Base-by-base conservation (phyloP, 2,113 vertebrate genomes). In the Plectropomus leopardus region DNA sequence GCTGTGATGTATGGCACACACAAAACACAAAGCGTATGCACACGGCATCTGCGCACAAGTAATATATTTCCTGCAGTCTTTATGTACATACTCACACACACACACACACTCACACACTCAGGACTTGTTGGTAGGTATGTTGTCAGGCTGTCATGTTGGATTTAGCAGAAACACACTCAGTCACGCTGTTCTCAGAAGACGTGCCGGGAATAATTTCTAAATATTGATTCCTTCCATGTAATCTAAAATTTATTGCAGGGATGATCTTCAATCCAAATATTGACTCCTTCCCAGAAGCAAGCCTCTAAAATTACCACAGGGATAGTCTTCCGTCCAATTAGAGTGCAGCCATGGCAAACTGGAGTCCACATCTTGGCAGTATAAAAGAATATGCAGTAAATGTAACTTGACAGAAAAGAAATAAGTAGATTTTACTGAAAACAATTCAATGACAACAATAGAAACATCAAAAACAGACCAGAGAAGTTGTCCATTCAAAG, bases 191-290 rank as follows among this genome's bases (percentile, higher is more conserved):
- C 67, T 55, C 23, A 73, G 76, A 72, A 67, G 30, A 47, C 19
- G 19, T 50, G 45, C 53, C 45, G 74, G 79, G 67, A 89, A 76
- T 77, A 10, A 64, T 64, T 83, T 61, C 45, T 50, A 61, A 80
- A 66, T 76, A 85, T 76, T 32, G 74, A 83, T 87, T 48, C 14
- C 30, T 44, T 70, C 78, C 64, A 74, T 60, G 75, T 74, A 76
- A 69, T 74, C 4, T 77, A 63, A 78, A 83, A 82, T 82, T n/a
- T 76, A 87, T 82, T 81, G 64, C 36, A 66, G 63, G 70, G 71
- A 76, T 87, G 66, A 85, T 76, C 53, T 74, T 72, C 30, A 72
- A 48, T 83, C 72, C 74, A 84, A 85, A 83, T 84, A 87, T 86
- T 82, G 80, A 82, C 74, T 74, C 10, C 14, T 79, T 85, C 51